Conservation (phyloP, 2,888 invertebrate species). For the Hermaeophaga mercurialis region DNA sequence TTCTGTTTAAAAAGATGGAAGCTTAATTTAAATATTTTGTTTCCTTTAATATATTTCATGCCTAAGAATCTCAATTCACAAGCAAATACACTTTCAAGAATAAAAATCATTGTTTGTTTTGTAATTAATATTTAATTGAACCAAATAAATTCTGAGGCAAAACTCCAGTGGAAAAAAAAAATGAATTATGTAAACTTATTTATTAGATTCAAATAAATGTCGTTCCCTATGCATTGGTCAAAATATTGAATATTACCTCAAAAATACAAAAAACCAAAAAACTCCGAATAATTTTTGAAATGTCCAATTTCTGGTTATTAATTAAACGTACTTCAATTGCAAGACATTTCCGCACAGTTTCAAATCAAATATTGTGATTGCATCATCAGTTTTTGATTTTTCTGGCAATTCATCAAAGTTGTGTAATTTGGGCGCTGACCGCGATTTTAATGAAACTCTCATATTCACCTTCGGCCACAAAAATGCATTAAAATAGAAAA, state of each 20-base stretch:
- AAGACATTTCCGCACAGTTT: constrained; percentile 27
- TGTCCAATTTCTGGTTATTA: constrained; percentile 19
- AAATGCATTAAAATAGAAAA: constrained; percentile 54
- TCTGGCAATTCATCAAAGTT: constrained; percentile 48
- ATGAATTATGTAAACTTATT: too few relatives aligned
- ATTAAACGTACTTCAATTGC: constrained; percentile 18
- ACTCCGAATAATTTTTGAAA: constrained; percentile 13
- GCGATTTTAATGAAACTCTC: constrained; percentile 52
- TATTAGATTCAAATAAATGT: too few relatives aligned
- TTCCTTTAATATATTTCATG: too few relatives aligned
- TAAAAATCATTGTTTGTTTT: too few relatives aligned
- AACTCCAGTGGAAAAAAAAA: too few relatives aligned
- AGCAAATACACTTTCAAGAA: too few relatives aligned
- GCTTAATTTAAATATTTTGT: too few relatives aligned
- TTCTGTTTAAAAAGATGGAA: too few relatives aligned
- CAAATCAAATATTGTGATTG: constrained; percentile 26
- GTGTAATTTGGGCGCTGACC: constrained; percentile 48
- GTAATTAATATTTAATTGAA: too few relatives aligned
- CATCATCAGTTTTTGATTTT: constrained; percentile 26
- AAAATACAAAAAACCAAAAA: background rate
- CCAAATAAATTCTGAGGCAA: too few relatives aligned
- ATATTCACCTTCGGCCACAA: constrained; percentile 50
- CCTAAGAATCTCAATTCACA: too few relatives aligned
- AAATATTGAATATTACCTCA: constrained; percentile 1
- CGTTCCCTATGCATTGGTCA: too few relatives aligned